Evolutionary conservation across 1,140 invertebrate genomes (phyloP), one percentile per base, ranked within the genome.

Genomic region (Alviniconcha marisindica): DNA sequence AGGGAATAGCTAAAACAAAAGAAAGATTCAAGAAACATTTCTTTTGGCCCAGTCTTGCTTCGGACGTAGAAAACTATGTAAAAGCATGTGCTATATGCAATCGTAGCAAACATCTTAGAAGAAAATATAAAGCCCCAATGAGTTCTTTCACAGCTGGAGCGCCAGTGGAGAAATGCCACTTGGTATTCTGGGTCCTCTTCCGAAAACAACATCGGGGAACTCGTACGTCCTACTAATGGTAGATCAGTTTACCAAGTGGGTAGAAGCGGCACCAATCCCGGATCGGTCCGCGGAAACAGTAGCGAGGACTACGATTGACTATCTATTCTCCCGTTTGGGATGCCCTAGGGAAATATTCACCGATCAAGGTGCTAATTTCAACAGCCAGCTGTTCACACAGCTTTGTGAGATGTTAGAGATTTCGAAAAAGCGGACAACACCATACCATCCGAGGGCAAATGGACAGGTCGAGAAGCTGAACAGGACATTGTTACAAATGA

Each of bases 381-480:
- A 81, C 2, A 86, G 85, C 36, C 28, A 84, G 21, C 33, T 84
- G 28, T 81, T 86, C 42, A 4, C 33, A 51, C 28, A 38, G 4
- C 31, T 85, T 2, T 85, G 84, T 81, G 7, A 82, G 36, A 7
- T 74, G 4, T 48, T 86, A 0, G 51, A 85, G 31, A 83, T 87
- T 31, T 21, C 38, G 21, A 84, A 87, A 48, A 60, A 84, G 2
- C 56, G 83, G 18, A 87, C 87, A 15, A 85, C 87, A 4, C 87
- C 85, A 10, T 86, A 85, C 40, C 78, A 77, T 5, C 84, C 85
- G 2, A 33, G 60, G 48, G 80, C 82, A 33, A 88, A 88, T 77
- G 87, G 87, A 33, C 87, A 85, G 36, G 81, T 86, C 10, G 85
- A 87, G 48, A 44, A 83, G 21, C 83, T 38, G 18, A 87, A 86